Evolutionary conservation across 2,797 vertebrate species (phyloP).

Genomic region (Pseudopleuronectes americanus): DNA sequence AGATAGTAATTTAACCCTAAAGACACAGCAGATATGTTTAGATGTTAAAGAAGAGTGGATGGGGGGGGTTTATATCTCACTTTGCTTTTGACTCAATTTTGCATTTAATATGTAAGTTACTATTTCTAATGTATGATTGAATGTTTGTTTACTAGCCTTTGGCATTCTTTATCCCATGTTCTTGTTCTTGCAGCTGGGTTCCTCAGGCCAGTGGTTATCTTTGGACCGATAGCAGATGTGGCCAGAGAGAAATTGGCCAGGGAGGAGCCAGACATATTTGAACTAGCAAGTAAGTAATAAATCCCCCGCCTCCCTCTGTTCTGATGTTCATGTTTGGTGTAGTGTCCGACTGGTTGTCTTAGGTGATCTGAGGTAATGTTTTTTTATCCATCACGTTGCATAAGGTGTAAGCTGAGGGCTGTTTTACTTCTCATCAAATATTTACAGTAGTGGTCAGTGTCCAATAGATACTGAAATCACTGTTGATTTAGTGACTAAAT

Average conservation of each 20-base stretch:
- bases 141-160: background rate
- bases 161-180: constrained; percentile 13
- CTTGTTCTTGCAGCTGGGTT: constrained; percentile 89
- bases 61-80: no score
- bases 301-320: background rate
- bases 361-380: background rate
- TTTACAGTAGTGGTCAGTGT: constrained; percentile 6
- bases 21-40: background rate
- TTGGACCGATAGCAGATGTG: constrained; percentile 96
- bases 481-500: constrained; percentile 1
- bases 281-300: constrained; percentile 93
- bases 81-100: no score
- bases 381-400: constrained; percentile 15
- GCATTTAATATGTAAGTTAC: background rate
- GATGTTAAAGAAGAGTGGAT: no score
- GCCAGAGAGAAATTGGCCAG: constrained; percentile 94
- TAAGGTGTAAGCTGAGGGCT: constrained; percentile 1
- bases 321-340: background rate
- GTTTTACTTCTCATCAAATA: constrained; percentile 20
- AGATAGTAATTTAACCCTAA: background rate
- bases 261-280: constrained; percentile 95
- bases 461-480: constrained; percentile 7
- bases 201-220: constrained; percentile 96
- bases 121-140: background rate
- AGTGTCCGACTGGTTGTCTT: background rate